Evolutionary conservation across 2,797 vertebrate species (phyloP), one percentile per base, ranked within the genome.

Genomic region (Dryobates pubescens): DNA sequence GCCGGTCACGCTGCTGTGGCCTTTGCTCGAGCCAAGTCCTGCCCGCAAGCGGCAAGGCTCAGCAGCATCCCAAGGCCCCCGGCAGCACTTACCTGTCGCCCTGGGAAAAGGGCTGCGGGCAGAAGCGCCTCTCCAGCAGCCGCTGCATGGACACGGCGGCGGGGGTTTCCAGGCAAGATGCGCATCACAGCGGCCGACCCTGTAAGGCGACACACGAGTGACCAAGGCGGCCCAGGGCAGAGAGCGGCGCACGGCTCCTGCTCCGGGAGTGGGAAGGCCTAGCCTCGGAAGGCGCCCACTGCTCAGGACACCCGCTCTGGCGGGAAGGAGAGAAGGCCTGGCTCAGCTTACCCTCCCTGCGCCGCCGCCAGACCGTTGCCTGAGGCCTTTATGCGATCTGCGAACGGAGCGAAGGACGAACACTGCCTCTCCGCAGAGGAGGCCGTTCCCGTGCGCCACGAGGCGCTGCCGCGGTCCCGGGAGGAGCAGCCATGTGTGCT

Each of bases 181-280:
- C 82, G 3, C 41, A 10, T 4, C 10, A 1, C 65, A 27, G 70
- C 13, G 23, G 56, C 68, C 3, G 29, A 3, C 0, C 38, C 62
- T 7, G 38, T 1, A 4, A 9, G 24, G 38, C 12, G 18, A 14
- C 0, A 32, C 32, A 1, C 10, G 11, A 5, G n/a, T 4, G 1
- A 12, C 5, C 11, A 8, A 8, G 32, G 58, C 1, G 23, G 53
- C 63, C 3, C 30, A 10, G 6, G 23, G 38, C 49, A 6, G 29
- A 16, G 11, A 19, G 10, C 18, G 18, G n/a, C 30, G 30, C 29
- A 19, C 19, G 14, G 27, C 30, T 43, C 23, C 36, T 1, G 36
- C 61, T 17, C 23, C 5, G 30, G 47, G 61, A 17, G 29, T 24
- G 9, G 24, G 23, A 2, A 32, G 30, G 36, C 43, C 45, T 30